Conservation (phyloP, 2,797 vertebrate species). For the Xiphophorus birchmanni region DNA sequence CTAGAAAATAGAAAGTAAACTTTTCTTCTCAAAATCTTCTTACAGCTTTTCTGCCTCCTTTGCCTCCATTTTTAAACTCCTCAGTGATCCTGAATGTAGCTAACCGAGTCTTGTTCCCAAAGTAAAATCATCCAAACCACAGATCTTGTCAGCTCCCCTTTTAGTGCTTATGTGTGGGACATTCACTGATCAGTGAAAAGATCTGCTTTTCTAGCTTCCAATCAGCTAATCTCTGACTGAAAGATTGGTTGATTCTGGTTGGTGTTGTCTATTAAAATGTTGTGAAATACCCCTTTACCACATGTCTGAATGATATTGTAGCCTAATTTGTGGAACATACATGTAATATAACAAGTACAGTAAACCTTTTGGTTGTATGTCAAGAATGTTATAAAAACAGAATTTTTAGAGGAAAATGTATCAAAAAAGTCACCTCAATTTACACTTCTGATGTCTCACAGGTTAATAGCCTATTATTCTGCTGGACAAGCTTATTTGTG, state of each 20-base stretch:
- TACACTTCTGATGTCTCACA: conserved; percentile 43
- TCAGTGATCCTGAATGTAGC: not conserved
- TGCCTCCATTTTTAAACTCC: not conserved
- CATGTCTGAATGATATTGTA: not conserved
- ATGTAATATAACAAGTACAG: not conserved
- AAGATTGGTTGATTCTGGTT: not conserved
- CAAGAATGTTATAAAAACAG: not conserved
- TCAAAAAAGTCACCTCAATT: conserved; percentile 38
- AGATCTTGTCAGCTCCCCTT: not conserved
- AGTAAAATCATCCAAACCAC: not conserved
- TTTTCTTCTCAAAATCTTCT: not conserved
- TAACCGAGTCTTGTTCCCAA: not conserved
- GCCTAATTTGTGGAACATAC: not conserved
- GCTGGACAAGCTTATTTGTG: conserved; percentile 65
- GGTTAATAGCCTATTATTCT: conserved; percentile 68
- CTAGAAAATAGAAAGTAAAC: not conserved
- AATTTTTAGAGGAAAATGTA: not conserved
- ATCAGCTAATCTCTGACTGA: not conserved
- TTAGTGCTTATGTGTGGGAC: not conserved
- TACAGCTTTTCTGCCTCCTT: not conserved
- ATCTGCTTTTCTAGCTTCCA: not conserved
- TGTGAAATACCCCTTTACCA: not conserved
- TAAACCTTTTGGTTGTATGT: not conserved
- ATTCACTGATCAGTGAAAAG: not conserved
- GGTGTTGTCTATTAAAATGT: not conserved